These are phyloP conservation scores for Chelonia mydas DNA, from an alignment of 2,797 vertebrate species.

Conservation along the genomic window DNA sequence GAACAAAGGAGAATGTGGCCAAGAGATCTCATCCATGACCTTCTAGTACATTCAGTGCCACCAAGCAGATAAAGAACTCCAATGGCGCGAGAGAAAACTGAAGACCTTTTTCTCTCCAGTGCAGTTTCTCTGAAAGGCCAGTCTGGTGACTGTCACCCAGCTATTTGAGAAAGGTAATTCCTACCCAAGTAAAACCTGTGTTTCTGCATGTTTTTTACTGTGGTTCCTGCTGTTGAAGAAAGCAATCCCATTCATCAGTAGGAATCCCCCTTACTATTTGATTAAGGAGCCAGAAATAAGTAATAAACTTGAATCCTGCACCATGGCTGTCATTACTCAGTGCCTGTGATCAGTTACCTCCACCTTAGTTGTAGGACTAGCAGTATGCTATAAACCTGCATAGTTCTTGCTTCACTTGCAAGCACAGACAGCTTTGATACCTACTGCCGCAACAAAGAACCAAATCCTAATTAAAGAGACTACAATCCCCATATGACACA, in stretches of 20 bases:
- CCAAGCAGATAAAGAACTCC: constrained; percentile 52
- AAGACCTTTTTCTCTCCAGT: background rate
- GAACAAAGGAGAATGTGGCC: background rate
- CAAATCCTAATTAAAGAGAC: constrained; percentile 1
- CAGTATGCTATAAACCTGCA: background rate
- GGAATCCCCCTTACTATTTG: background rate
- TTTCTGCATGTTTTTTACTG: background rate
- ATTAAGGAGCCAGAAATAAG: background rate
- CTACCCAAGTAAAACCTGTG: background rate
- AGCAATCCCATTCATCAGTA: background rate
- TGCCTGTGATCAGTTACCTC: background rate
- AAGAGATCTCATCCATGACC: background rate
- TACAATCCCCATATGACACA: background rate
- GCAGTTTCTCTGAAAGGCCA: constrained; percentile 22
- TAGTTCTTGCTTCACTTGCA: background rate
- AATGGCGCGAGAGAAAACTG: background rate
- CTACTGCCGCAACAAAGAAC: background rate
- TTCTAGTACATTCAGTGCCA: constrained; percentile 40
- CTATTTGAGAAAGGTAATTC: background rate
- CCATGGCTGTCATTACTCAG: background rate
- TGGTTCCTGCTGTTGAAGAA: constrained; percentile 1
- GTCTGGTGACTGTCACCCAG: constrained; percentile 7
- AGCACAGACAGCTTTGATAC: background rate
- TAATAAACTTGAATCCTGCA: background rate
- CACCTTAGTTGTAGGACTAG: background rate